Conservation (phyloP, 2,113 vertebrate species). For the Recurvirostra avosetta region DNA sequence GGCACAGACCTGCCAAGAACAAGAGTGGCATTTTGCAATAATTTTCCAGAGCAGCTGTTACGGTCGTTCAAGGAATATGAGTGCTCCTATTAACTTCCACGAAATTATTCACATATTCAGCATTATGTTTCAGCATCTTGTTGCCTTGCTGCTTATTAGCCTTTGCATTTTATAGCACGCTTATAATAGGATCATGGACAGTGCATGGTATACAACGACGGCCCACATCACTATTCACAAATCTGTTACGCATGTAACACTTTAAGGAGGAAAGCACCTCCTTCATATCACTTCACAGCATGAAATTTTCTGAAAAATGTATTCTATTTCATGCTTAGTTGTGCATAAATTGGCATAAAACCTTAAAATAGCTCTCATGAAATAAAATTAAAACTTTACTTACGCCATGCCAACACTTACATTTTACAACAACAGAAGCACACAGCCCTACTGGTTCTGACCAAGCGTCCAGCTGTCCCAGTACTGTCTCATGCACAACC, state of each 20-base stretch:
- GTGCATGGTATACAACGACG: not conserved
- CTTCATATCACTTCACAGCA: not conserved
- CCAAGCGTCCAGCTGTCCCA: not conserved
- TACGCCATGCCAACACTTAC: not conserved
- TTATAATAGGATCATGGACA: not conserved
- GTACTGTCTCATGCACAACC: not conserved
- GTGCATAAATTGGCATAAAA: constrained; percentile 21
- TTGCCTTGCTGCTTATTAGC: not conserved
- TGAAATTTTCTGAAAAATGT: not conserved
- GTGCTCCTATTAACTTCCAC: not conserved
- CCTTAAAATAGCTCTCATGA: not conserved
- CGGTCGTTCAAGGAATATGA: not conserved
- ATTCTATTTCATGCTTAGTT: constrained; percentile 13
- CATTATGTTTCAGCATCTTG: not conserved
- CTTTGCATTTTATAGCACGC: not conserved
- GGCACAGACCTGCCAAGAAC: not conserved
- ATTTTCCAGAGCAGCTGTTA: constrained; percentile 4
- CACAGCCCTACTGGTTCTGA: not conserved
- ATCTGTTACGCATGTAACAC: not conserved
- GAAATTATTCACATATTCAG: not conserved
- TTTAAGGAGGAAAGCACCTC: not conserved
- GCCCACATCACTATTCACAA: not conserved
- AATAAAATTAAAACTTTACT: not conserved
- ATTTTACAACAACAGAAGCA: not conserved
- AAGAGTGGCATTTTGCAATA: not conserved